A percentile compares a stretch with the other conserved stretches of the same genome.
Evolutionary conservation across 2,113 vertebrate species (phyloP).

Genomic region (Nyctibius bracteatus): DNA sequence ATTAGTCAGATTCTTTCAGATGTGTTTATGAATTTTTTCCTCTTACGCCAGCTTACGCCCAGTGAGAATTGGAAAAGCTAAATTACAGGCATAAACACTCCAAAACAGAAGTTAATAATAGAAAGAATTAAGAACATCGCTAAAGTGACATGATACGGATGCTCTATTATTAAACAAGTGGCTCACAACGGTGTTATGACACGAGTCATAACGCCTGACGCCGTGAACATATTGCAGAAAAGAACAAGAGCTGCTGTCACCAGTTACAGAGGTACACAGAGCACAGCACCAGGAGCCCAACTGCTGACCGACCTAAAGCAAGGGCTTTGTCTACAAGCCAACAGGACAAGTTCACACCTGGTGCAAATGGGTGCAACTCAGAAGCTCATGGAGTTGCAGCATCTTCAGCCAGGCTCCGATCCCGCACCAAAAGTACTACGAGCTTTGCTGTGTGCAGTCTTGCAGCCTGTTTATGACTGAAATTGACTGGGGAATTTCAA

Average conservation of each 20-base stretch:
- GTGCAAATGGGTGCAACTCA: not conserved
- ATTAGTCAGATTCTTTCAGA: not conserved
- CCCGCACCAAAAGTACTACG: not conserved
- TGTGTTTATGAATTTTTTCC: not conserved
- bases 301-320: not conserved
- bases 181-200: slow-evolving; percentile 38
- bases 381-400: not conserved
- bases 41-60: not conserved
- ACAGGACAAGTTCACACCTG: not conserved
- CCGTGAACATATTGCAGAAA: not conserved
- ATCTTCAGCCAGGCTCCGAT: not conserved
- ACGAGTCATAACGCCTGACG: slow-evolving; percentile 43
- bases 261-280: not conserved
- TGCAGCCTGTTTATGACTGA: not conserved
- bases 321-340: not conserved
- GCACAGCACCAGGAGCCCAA: not conserved
- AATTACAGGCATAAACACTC: slow-evolving; percentile 14
- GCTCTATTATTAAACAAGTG: slow-evolving; percentile 39
- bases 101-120: slow-evolving; percentile 36
- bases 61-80: not conserved
- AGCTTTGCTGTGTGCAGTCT: not conserved
- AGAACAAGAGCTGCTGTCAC: slow-evolving; percentile 39
- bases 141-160: not conserved
- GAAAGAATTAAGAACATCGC: slow-evolving; percentile 14
- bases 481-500: not conserved